A percentile compares a stretch with the other conserved stretches of the same genome.
These are phyloP conservation scores for Microtus oregoni DNA, from an alignment of 2,113 vertebrate genomes.

Conservation along the genomic window DNA sequence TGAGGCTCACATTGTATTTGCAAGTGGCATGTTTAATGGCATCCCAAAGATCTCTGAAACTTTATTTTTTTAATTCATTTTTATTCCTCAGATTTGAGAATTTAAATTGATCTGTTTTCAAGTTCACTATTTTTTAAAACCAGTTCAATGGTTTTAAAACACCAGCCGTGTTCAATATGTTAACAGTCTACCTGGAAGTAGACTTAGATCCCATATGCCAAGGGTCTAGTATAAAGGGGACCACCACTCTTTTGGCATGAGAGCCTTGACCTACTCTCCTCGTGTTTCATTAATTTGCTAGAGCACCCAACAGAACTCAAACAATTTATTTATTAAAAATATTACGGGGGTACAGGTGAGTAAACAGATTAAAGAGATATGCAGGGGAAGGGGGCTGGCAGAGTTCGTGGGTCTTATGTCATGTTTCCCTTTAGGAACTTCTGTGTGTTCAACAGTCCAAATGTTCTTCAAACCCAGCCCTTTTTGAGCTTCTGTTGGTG, in stretches of 20 bases:
- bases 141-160: neutral
- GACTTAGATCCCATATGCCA: neutral
- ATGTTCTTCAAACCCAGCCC: neutral
- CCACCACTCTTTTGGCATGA: neutral
- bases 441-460: neutral
- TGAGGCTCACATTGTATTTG: neutral
- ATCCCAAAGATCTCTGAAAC: neutral
- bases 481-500: neutral
- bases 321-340: neutral
- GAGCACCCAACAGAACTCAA: neutral
- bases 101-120: neutral
- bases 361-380: neutral
- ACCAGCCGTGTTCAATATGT: neutral
- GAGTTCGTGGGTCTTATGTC: neutral
- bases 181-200: neutral
- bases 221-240: neutral
- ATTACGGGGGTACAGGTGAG: neutral
- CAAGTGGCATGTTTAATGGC: neutral
- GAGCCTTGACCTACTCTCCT: neutral
- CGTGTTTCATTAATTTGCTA: neutral
- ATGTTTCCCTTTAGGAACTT: neutral
- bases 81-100: slow-evolving; percentile 29
- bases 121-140: neutral
- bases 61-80: neutral
- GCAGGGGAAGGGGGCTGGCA: neutral